Percentiles rank a stretch among this genome's conserved stretches.
These are phyloP conservation scores for Python bivittatus DNA, from an alignment of 2,113 vertebrate genomes.

Conservation along the genomic window DNA sequence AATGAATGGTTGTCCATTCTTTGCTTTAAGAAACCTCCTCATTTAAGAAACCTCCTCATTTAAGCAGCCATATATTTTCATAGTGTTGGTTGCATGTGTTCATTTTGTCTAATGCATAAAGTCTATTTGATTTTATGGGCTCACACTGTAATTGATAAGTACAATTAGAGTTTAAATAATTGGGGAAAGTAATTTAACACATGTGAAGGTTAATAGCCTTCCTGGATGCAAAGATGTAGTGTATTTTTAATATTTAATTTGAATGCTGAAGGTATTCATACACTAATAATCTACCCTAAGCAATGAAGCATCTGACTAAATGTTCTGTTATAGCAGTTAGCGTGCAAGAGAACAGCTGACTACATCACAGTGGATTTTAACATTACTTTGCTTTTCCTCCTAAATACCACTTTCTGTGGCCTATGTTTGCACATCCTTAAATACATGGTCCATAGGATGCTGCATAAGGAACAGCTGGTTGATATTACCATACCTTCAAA, in stretches of 20 bases:
- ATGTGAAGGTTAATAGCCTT: not conserved
- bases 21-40: too few relatives aligned
- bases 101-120: not conserved
- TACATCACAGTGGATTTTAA: not conserved
- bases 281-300: not conserved
- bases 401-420: not conserved
- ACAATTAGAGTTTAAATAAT: not conserved
- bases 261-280: too few relatives aligned
- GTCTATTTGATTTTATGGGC: not conserved
- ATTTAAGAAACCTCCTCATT: too few relatives aligned
- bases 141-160: not conserved
- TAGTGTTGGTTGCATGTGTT: not conserved
- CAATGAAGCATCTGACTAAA: not conserved
- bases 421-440: not conserved
- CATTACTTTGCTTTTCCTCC: not conserved
- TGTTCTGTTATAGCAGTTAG: not conserved
- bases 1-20: not conserved
- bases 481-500: not conserved
- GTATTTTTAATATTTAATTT: not conserved
- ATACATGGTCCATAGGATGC: not conserved
- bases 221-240: not conserved
- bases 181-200: not conserved
- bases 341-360: not conserved
- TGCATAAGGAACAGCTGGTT: not conserved
- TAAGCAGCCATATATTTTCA: not conserved